Conservation (phyloP, 2,888 invertebrate species). For the Heliconius sara region DNA sequence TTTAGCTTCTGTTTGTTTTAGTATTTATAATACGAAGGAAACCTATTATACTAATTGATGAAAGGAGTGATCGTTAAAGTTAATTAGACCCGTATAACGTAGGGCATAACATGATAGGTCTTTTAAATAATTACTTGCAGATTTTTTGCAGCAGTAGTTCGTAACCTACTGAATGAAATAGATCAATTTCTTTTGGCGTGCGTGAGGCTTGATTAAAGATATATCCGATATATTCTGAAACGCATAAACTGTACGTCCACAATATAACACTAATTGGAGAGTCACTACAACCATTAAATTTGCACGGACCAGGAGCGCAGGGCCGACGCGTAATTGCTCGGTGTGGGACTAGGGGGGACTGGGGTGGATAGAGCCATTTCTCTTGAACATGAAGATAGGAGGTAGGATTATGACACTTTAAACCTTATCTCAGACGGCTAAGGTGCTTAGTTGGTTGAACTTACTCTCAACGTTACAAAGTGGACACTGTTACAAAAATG, state of each 20-base stretch:
- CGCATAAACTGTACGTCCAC: slow-evolving; percentile 32
- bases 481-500: not conserved
- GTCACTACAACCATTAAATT: slow-evolving; percentile 64
- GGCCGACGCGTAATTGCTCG: slow-evolving; percentile 66
- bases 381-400: slow-evolving; percentile 44
- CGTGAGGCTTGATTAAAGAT: not conserved
- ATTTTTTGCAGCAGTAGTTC: not conserved
- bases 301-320: slow-evolving; percentile 61
- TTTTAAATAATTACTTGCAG: not conserved
- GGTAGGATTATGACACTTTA: not conserved
- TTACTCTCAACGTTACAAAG: not conserved
- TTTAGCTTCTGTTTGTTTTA: slow-evolving; percentile 21
- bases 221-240: slow-evolving; percentile 10
- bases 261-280: slow-evolving; percentile 48
- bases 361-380: slow-evolving; percentile 68
- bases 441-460: slow-evolving; percentile 12
- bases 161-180: too few relatives aligned
- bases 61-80: not conserved
- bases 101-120: not conserved
- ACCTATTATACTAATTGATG: slow-evolving; percentile 14
- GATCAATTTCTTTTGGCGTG: too few relatives aligned
- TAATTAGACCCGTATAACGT: not conserved
- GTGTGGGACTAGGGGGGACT: slow-evolving; percentile 46
- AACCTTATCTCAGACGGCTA: slow-evolving; percentile 39
- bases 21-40: slow-evolving; percentile 5